A percentile compares a stretch with the other conserved stretches of the same genome.
Evolutionary conservation across 2,888 invertebrate species (phyloP).

Genomic region (Drosophila multiciliata): DNA sequence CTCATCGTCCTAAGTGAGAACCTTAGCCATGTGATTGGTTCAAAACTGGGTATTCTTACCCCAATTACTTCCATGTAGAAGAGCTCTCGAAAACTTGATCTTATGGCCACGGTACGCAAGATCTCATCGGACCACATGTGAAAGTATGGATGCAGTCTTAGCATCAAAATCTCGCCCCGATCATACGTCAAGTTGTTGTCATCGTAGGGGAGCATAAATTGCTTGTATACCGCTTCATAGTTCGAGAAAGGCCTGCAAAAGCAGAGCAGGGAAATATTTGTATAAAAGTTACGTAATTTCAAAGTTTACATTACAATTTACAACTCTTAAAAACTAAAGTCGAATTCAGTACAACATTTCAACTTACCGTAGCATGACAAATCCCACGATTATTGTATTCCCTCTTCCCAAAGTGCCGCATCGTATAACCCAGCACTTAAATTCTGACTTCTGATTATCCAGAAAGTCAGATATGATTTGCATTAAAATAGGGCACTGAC

Average conservation of each 20-base stretch:
- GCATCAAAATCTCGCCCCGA: conserved; percentile 69
- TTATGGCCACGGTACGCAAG: conserved; percentile 68
- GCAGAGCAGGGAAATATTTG: background rate
- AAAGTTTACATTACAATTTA: background rate
- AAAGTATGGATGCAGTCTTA: conserved; percentile 78
- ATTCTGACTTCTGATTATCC: conserved; percentile 50
- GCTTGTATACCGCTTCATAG: conserved; percentile 47
- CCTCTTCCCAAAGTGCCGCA: conserved; percentile 53
- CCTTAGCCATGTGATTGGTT: background rate
- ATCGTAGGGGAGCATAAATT: conserved; percentile 51
- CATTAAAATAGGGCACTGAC: conserved; percentile 24
- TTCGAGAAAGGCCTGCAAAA: conserved; percentile 40
- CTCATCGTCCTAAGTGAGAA: conserved; percentile 24
- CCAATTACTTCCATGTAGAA: conserved; percentile 56
- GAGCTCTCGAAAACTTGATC: conserved; percentile 66
- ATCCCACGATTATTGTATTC: conserved; percentile 70
- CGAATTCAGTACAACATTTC: background rate
- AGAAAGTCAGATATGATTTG: conserved; percentile 56
- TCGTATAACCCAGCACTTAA: conserved; percentile 64
- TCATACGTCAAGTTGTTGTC: conserved; percentile 42
- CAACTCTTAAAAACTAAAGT: background rate
- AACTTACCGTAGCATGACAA: conserved; percentile 70
- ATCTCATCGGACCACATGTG: conserved; percentile 71
- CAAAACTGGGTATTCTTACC: conserved; percentile 31
- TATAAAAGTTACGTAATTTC: too few species aligned